Base-by-base conservation (phyloP, 2,113 vertebrate genomes). In the Thalassarche chlororhynchos region DNA sequence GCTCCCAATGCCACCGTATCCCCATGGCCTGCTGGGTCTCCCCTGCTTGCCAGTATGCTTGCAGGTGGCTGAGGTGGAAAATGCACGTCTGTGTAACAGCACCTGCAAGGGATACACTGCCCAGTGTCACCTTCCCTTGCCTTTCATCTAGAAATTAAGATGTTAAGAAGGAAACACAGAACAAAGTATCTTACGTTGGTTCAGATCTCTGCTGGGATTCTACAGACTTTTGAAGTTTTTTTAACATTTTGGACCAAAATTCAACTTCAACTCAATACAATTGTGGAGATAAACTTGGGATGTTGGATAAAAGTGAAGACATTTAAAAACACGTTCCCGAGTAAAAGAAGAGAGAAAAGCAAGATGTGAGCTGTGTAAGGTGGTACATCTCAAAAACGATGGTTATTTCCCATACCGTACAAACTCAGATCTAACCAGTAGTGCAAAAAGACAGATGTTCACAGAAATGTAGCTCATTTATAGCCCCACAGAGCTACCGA, bases 11-110 rank as follows among this genome's bases (percentile, higher is more conserved):
- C 5, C 60, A 61, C 52, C 5, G 1, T 24, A 44, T 32, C 52
- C 58, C 51, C 38, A 14, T 2, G 14, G 34, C 28, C 64, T n/a
- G 24, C 7, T 24, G 40, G 14, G 5, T 25, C 10, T 26, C 26
- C 19, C 4, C 24, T 9, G 5, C 36, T 26, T 0, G 3, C 28
- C 0, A 0, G 15, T 19, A 44, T 0, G 0, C 49, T 62, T 29
- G 26, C 42, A 57, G 36, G 46, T 20, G 29, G 28, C 64, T 38
- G 34, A 14, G 14, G 49, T 17, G 28, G 36, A 34, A 77, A 42
- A 79, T 4, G 4, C 7, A 28, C 0, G 1, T 14, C 29, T 14
- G 46, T 29, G 54, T n/a, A 26, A 46, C 1, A 6, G 18, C 7
- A 26, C 16, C 61, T 51, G 68, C 36, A n/a, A 44, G 61, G 42